Evolutionary conservation across 2,888 invertebrate species (phyloP).

Genomic region (Epinotia nisella): DNA sequence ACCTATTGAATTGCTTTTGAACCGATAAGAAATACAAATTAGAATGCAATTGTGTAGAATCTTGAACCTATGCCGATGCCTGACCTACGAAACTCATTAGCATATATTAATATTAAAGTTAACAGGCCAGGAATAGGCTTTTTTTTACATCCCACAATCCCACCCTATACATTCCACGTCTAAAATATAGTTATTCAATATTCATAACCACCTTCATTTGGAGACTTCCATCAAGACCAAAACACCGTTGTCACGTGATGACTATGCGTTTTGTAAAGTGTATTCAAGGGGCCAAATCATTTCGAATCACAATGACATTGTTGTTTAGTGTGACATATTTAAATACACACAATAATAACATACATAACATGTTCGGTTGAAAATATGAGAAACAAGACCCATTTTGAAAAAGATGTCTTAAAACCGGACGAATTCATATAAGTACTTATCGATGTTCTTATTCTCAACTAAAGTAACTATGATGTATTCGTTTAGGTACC

Average conservation of each 20-base stretch:
- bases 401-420: too few relatives aligned
- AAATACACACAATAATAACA: conserved; percentile 16
- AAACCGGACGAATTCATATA: not conserved
- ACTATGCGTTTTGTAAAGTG: conserved; percentile 39
- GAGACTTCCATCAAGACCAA: conserved; percentile 21
- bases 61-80: conserved; percentile 39
- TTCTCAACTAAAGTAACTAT: not conserved
- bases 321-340: conserved; percentile 12
- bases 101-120: conserved; percentile 33
- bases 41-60: conserved; percentile 37
- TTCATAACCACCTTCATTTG: conserved; percentile 26
- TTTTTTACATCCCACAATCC: conserved; percentile 2
- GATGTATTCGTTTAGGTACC: too few relatives aligned
- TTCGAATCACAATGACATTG: conserved; percentile 35
- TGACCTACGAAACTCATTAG: conserved; percentile 40
- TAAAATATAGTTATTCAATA: conserved; percentile 39
- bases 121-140: conserved; percentile 20
- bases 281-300: conserved; percentile 35
- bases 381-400: not conserved
- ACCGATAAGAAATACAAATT: conserved; percentile 28
- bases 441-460: not conserved
- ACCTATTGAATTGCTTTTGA: conserved; percentile 15
- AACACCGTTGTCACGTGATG: conserved; percentile 39
- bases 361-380: not conserved
- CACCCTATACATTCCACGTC: conserved; percentile 20